Evolutionary conservation across 2,113 vertebrate species (phyloP).

Genomic region (Larimichthys crocea): DNA sequence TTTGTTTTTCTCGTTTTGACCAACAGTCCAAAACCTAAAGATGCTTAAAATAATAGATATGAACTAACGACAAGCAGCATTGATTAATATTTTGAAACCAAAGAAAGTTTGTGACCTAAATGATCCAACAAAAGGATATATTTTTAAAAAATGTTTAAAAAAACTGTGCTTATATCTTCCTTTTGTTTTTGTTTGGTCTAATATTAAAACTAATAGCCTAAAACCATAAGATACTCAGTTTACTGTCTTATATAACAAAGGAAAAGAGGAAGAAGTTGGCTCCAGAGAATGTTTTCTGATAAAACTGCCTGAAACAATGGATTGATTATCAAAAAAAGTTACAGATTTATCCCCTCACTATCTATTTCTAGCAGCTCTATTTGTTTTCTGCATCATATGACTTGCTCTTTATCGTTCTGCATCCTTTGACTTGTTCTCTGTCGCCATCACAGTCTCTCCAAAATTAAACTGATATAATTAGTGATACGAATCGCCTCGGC

Average conservation of each 20-base stretch:
- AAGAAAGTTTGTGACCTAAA: too few relatives aligned
- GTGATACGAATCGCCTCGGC: slow-evolving; percentile 38
- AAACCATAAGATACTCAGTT: background rate
- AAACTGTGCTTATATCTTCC: background rate
- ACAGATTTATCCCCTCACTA: background rate
- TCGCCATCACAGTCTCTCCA: background rate
- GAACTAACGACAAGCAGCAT: background rate
- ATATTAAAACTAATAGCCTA: too few relatives aligned
- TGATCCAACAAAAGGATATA: too few relatives aligned
- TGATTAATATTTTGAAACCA: background rate
- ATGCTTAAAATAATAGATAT: background rate
- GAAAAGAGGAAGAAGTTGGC: too few relatives aligned
- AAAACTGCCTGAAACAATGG: background rate
- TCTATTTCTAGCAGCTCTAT: background rate
- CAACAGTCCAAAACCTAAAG: background rate
- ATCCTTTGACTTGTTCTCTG: background rate
- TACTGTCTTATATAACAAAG: background rate
- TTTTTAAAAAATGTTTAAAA: too few relatives aligned
- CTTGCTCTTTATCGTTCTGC: background rate
- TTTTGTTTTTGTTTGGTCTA: background rate
- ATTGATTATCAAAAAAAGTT: background rate
- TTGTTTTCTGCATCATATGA: background rate
- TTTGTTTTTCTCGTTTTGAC: background rate
- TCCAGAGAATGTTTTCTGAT: too few relatives aligned
- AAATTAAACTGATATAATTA: slow-evolving; percentile 55